phyloP scores from a whole-genome alignment of 2,113 vertebrate species.

The Takifugu bimaculatus region DNA sequence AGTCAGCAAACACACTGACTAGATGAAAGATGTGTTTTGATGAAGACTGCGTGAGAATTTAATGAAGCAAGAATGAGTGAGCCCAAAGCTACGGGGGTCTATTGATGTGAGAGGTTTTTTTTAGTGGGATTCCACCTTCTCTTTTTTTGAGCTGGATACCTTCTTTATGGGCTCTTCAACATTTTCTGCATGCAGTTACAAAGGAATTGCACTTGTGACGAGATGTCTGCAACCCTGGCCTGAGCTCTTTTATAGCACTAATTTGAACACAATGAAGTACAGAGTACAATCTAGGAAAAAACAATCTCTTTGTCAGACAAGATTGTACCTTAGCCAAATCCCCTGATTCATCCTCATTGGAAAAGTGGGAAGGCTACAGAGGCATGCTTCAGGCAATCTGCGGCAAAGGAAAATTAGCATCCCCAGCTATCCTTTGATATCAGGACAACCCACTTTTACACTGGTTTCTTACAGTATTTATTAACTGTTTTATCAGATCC shows the following conservation, averaged over 20 bases:
- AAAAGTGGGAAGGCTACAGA: constrained; percentile 51
- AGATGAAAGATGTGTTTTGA: constrained; percentile 73
- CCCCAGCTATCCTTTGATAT: constrained; percentile 51
- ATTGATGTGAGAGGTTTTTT: constrained; percentile 61
- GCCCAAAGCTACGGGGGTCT: constrained; percentile 53
- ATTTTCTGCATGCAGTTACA: constrained; percentile 14
- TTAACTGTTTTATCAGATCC: constrained; percentile 32
- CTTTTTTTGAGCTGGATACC: constrained; percentile 34
- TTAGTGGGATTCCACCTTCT: constrained; percentile 56
- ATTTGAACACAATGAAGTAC: constrained; percentile 37
- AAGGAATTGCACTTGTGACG: not conserved
- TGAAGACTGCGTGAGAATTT: constrained; percentile 68
- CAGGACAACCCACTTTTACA: constrained; percentile 33
- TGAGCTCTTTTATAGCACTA: constrained; percentile 32
- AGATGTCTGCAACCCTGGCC: constrained; percentile 11
- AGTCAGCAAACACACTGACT: constrained; percentile 28
- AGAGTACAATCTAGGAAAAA: constrained; percentile 1
- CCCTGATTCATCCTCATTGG: constrained; percentile 52
- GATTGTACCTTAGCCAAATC: constrained; percentile 35
- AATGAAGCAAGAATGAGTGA: constrained; percentile 67
- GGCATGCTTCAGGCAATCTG: constrained; percentile 48
- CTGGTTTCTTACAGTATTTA: constrained; percentile 39
- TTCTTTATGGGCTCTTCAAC: constrained; percentile 24
- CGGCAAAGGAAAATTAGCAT: constrained; percentile 54
- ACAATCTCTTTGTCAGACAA: constrained; percentile 39